These are phyloP conservation scores for Patella caerulea DNA, from an alignment of 2,888 invertebrate species.

Conservation along the genomic window DNA sequence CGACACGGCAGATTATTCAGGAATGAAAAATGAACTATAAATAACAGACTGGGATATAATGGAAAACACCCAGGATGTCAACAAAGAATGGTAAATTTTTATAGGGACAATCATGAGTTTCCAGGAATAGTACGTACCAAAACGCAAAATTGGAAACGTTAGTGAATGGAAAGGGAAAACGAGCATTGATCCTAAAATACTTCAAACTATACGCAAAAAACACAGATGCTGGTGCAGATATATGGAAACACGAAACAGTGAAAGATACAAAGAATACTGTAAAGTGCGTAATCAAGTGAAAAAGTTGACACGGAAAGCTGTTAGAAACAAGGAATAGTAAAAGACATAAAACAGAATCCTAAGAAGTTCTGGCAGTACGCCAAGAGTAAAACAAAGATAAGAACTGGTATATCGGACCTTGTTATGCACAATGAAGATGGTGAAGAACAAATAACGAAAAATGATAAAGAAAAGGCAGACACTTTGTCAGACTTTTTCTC, in stretches of 20 bases:
- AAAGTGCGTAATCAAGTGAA: background rate
- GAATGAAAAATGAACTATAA: background rate
- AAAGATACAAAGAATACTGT: slow-evolving; percentile 14
- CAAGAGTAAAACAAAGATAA: too few relatives aligned
- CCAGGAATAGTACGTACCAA: background rate
- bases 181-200: background rate
- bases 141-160: background rate
- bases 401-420: too few relatives aligned
- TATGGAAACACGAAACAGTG: slow-evolving; percentile 23
- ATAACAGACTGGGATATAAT: background rate
- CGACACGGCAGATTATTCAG: background rate
- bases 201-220: slow-evolving; percentile 17
- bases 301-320: background rate
- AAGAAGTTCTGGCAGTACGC: background rate
- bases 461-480: too few relatives aligned
- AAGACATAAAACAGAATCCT: background rate
- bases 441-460: too few relatives aligned
- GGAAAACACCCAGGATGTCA: background rate
- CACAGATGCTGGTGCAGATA: slow-evolving; percentile 15
- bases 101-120: background rate
- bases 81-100: background rate
- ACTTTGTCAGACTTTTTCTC: too few relatives aligned
- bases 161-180: background rate
- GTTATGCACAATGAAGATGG: too few relatives aligned
- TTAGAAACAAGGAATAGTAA: background rate